Evolutionary conservation across 1,140 invertebrate species (phyloP), one percentile per base, ranked within the genome.

Genomic region (Orius insidiosus): DNA sequence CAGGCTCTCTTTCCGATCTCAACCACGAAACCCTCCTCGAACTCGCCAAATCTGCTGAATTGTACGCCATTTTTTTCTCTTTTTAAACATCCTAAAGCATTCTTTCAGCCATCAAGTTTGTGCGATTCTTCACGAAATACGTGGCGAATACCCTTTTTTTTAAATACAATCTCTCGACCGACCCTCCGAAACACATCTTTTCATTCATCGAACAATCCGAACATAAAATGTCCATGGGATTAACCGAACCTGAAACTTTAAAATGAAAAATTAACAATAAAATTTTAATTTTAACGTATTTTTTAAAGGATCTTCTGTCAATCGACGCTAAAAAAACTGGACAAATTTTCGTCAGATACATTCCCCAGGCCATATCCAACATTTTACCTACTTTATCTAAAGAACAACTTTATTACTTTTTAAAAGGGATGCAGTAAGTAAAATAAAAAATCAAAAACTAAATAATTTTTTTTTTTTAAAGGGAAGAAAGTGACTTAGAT

Each of bases 71-170:
- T n/a, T n/a, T 53, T 34, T 24, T 24, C 24, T 24, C 24, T 24
- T 24, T 24, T 24, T 7, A 3, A 24, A 7, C 24, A 24, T 24
- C 7, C 3, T 24, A 24, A 24, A 3, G 7, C 7, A 4, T 24
- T 7, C 7, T 57, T 58, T 46, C 59, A 75, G 74, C 56, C 75
- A 67, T 53, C 66, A 71, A 13, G 72, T 78, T 1, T 75, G 74
- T 63, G 73, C 76, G 53, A 60, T 69, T 47, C 53, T 78, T 14
- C 72, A 76, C 59, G 68, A 72, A 53, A 63, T 68, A 52, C 60
- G 63, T 46, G 60, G 66, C 39, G 63, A 73, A 41, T 69, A 66
- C 57, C 62, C 68, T 47, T 66, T 72, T 77, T 44, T 56, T 78
- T 5, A 61, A 61, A 13, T 73, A 72, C 54, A 76, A 76, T 58